Evolutionary conservation across 2,888 invertebrate genomes (phyloP).

Genomic region (Ischnura elegans): DNA sequence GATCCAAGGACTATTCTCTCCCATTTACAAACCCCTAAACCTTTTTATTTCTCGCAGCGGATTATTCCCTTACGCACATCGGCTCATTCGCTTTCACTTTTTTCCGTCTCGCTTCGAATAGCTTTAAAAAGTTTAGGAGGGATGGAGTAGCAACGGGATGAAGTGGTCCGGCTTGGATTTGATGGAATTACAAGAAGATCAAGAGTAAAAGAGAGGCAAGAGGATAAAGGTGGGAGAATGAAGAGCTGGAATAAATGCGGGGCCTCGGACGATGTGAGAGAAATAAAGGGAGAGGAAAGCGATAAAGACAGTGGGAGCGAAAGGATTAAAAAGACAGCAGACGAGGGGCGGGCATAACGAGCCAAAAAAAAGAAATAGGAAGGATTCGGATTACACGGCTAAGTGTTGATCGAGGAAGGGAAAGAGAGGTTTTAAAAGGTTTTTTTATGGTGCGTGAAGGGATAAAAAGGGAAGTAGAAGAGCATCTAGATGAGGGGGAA

Average conservation of each 20-base stretch:
- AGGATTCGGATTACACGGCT: background rate
- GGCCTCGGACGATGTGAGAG: no score
- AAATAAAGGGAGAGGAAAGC: no score
- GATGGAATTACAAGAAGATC: background rate
- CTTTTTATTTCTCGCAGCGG: no score
- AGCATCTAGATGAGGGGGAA: background rate
- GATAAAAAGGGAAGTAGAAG: background rate
- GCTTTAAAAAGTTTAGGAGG: background rate
- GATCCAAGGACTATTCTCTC: no score
- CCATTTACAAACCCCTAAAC: no score
- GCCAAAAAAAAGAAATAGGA: background rate
- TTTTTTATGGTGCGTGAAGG: background rate
- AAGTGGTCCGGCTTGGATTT: background rate
- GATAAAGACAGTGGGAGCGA: no score
- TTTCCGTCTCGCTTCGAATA: background rate
- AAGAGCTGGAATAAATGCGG: no score
- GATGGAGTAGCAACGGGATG: background rate
- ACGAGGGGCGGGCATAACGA: background rate
- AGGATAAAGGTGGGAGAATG: no score
- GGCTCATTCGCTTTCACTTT: background rate
- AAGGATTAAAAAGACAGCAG: background rate
- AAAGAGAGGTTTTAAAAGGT: background rate
- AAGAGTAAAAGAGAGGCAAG: background rate
- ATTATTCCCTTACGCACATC: no score
- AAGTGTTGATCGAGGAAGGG: background rate